Evolutionary conservation across 1,140 invertebrate species (phyloP).

Genomic region (Atta cephalotes): DNA sequence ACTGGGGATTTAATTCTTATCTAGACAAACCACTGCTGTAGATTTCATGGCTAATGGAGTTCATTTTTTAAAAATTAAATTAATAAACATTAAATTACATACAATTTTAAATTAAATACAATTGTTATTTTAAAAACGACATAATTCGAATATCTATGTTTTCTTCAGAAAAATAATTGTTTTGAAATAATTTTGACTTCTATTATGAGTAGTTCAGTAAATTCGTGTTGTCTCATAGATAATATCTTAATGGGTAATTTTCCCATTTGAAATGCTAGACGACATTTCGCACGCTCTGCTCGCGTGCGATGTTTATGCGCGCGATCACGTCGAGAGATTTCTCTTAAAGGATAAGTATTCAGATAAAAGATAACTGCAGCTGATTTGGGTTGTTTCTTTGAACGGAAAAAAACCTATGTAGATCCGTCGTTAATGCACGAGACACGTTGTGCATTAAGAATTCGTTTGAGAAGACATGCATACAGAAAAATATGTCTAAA

Average conservation of each 20-base stretch:
- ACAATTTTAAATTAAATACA: background rate
- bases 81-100: too few species aligned
- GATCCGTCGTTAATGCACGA: conserved; percentile 59
- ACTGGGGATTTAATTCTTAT: conserved; percentile 28
- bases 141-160: background rate
- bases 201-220: background rate
- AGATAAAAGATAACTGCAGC: conserved; percentile 61
- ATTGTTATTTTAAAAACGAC: background rate
- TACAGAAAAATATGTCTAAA: conserved; percentile 65
- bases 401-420: conserved; percentile 56
- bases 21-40: background rate
- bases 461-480: conserved; percentile 17
- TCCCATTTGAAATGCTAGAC: conserved; percentile 21
- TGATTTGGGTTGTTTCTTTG: conserved; percentile 67
- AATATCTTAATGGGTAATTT: conserved; percentile 37
- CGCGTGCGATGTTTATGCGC: conserved; percentile 5
- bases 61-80: background rate
- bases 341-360: conserved; percentile 26
- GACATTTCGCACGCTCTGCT: conserved; percentile 31
- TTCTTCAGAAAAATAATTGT: background rate
- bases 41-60: background rate
- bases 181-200: background rate
- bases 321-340: conserved; percentile 32
- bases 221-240: background rate
- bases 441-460: conserved; percentile 70